Conservation (phyloP, 2,888 invertebrate genomes). For the Eilema depressum region DNA sequence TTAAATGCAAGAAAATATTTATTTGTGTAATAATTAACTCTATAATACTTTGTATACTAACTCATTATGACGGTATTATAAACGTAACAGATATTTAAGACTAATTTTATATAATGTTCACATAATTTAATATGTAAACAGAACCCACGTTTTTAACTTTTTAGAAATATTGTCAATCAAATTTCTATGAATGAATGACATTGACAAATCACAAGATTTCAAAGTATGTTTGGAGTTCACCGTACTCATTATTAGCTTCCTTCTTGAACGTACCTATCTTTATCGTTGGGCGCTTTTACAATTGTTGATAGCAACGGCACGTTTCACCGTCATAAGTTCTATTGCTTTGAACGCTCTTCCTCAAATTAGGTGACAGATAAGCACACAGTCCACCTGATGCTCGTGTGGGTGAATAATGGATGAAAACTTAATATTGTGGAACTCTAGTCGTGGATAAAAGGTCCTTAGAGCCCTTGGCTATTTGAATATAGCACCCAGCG, state of each 20-base stretch:
- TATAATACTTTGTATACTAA: constrained; percentile 38
- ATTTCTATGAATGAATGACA: background rate
- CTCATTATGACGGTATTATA: constrained; percentile 47
- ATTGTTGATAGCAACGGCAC: too few species aligned
- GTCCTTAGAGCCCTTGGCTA: too few species aligned
- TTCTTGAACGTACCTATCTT: background rate
- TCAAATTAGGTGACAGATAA: too few species aligned
- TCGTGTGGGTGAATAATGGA: too few species aligned
- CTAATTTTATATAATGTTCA: constrained; percentile 14
- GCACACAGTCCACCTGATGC: too few species aligned
- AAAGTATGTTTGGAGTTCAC: background rate
- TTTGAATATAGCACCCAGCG: too few species aligned
- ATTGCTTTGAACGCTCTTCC: too few species aligned
- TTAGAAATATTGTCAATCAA: constrained; percentile 7
- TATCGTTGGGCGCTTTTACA: background rate
- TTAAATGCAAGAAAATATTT: background rate
- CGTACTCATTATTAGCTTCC: background rate
- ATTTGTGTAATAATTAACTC: background rate
- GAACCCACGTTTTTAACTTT: constrained; percentile 32
- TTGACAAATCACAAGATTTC: background rate
- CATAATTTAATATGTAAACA: constrained; percentile 46
- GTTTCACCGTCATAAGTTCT: too few species aligned
- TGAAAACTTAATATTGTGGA: too few species aligned
- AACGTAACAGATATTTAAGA: constrained; percentile 13
- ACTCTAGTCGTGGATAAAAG: too few species aligned